Percentiles rank a stretch among this genome's conserved stretches.
phyloP scores from a whole-genome alignment of 1,140 invertebrate species.

The Drosophila parabipectinata region DNA sequence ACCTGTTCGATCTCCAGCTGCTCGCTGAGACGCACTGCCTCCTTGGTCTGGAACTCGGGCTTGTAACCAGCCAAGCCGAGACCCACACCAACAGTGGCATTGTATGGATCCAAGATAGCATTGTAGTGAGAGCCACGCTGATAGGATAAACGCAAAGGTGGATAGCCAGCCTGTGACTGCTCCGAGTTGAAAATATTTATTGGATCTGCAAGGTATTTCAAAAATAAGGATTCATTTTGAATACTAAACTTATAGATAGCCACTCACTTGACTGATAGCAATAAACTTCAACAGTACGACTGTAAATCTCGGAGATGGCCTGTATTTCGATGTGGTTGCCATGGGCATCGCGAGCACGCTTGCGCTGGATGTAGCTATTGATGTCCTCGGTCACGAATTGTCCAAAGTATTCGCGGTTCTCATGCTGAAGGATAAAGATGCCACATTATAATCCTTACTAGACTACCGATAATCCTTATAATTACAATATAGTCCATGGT shows the following conservation, averaged over 20 bases:
- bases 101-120: slow-evolving; percentile 94
- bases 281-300: slow-evolving; percentile 96
- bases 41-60: slow-evolving; percentile 91
- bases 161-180: slow-evolving; percentile 89
- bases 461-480: slow-evolving; percentile 5
- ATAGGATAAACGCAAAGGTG: slow-evolving; percentile 95
- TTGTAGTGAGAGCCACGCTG: slow-evolving; percentile 96
- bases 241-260: background rate
- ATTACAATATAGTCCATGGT: slow-evolving; percentile 97
- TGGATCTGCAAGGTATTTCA: slow-evolving; percentile 87
- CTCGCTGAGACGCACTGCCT: slow-evolving; percentile 93
- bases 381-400: slow-evolving; percentile 98
- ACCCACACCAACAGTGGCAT: slow-evolving; percentile 93
- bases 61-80: slow-evolving; percentile 93
- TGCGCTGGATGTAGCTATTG: slow-evolving; percentile 92
- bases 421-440: slow-evolving; percentile 69
- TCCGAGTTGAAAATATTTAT: slow-evolving; percentile 95
- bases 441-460: background rate
- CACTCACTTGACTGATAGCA: slow-evolving; percentile 92
- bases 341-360: slow-evolving; percentile 91
- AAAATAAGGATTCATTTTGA: background rate
- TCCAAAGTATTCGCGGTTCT: slow-evolving; percentile 96
- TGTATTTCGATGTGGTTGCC: slow-evolving; percentile 98
- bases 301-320: slow-evolving; percentile 96
- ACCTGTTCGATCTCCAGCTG: slow-evolving; percentile 93